A percentile compares a stretch with the other conserved stretches of the same genome.
Evolutionary conservation across 2,888 invertebrate genomes (phyloP).

Genomic region (Phrixothrix hirtus): DNA sequence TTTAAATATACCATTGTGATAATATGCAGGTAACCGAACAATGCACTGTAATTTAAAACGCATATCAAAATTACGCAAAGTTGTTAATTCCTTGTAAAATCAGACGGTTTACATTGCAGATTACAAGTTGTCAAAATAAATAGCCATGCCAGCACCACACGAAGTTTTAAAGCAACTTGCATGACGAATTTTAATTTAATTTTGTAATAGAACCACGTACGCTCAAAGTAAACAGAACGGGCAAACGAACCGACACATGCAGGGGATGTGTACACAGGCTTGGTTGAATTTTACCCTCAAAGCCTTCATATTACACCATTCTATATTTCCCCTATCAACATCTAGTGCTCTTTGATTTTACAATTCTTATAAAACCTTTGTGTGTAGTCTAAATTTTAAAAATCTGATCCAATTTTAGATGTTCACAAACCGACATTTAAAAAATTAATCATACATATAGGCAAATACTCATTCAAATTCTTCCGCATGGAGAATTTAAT

Average conservation of each 20-base stretch:
- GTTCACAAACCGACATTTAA: too few species aligned
- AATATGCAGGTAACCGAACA: too few species aligned
- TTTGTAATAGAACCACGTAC: constrained; percentile 33
- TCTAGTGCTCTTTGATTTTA: constrained; percentile 29
- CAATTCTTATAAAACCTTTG: constrained; percentile 20
- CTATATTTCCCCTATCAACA: constrained; percentile 12
- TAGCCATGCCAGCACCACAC: constrained; percentile 1
- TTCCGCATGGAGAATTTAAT: too few species aligned
- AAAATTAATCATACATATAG: too few species aligned
- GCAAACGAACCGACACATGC: constrained; percentile 36
- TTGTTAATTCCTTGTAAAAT: neutral
- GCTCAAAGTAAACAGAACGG: constrained; percentile 31
- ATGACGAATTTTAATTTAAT: constrained; percentile 34
- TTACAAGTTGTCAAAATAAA: neutral
- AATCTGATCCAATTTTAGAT: too few species aligned
- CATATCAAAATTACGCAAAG: too few species aligned
- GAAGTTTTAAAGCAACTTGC: constrained; percentile 17
- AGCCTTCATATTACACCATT: constrained; percentile 28
- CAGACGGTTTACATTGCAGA: neutral
- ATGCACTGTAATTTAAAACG: too few species aligned
- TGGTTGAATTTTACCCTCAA: constrained; percentile 26
- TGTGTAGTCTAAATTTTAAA: too few species aligned
- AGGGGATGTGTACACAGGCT: constrained; percentile 27
- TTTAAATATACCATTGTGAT: too few species aligned
- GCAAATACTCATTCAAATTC: too few species aligned